Percentiles rank a stretch among this genome's conserved stretches.
Conservation (phyloP, 2,113 vertebrate species). For the Casuarius casuarius region DNA sequence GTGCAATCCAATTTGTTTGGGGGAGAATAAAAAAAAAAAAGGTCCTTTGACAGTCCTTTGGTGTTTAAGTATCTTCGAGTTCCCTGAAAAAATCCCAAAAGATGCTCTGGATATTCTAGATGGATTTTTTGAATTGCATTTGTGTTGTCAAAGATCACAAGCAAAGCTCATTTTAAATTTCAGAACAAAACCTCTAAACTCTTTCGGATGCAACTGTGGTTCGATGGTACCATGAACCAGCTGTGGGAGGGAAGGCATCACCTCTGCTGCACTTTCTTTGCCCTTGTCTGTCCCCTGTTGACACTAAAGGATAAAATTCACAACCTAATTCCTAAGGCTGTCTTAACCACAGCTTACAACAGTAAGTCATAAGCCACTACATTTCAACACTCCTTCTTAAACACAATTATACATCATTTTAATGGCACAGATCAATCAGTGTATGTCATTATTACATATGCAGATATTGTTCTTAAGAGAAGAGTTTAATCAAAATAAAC, state of each 20-base stretch:
- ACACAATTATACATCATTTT: neutral
- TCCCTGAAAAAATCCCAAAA: neutral
- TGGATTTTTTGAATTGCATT: neutral
- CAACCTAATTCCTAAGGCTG: neutral
- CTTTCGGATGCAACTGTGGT: neutral
- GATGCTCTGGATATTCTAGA: neutral
- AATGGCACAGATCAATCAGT: neutral
- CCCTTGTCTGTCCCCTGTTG: neutral
- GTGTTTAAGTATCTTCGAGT: neutral
- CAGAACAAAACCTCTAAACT: neutral
- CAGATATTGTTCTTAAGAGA: neutral
- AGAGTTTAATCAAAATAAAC: neutral
- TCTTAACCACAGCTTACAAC: neutral
- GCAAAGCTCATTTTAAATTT: neutral
- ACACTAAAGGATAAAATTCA: neutral
- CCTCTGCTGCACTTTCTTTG: neutral
- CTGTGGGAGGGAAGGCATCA: neutral
- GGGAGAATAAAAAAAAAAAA: neutral
- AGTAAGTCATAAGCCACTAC: neutral
- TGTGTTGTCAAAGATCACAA: neutral
- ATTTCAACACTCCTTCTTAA: neutral
- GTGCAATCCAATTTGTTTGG: neutral
- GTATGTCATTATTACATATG: neutral
- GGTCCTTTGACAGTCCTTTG: neutral
- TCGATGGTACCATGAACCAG: neutral